Percentiles rank a stretch among this genome's conserved stretches.
Conservation (phyloP, 1,140 invertebrate genomes). For the Theocolax elegans region DNA sequence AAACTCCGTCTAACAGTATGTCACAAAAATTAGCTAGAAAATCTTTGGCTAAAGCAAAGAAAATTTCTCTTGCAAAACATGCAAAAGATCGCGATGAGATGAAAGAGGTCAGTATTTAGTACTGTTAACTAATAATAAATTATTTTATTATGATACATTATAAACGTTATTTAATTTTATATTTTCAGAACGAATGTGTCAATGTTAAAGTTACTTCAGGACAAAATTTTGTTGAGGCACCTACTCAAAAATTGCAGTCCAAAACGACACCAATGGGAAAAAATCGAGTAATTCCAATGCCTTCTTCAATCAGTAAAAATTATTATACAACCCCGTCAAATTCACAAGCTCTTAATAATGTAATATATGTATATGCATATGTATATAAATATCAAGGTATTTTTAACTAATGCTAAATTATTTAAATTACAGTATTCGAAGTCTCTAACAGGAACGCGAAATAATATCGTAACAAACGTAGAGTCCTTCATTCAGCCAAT, state of each 20-base stretch:
- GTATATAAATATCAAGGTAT: too few species aligned
- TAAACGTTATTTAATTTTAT: neutral
- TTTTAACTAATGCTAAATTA: conserved; percentile 14
- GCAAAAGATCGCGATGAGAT: conserved; percentile 50
- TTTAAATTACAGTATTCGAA: conserved; percentile 49
- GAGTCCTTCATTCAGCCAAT: conserved; percentile 56
- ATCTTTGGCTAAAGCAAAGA: conserved; percentile 59
- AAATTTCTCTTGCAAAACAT: conserved; percentile 55
- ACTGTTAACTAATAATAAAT: conserved; percentile 13
- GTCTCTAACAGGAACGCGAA: conserved; percentile 51
- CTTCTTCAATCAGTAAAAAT: conserved; percentile 52
- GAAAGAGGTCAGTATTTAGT: conserved; percentile 55
- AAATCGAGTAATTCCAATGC: conserved; percentile 49
- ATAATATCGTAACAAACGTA: conserved; percentile 53
- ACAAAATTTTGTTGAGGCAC: conserved; percentile 42
- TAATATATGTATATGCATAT: too few species aligned
- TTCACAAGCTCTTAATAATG: conserved; percentile 39
- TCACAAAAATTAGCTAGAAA: conserved; percentile 56
- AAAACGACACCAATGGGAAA: conserved; percentile 59
- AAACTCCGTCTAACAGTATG: conserved; percentile 32
- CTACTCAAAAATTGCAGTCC: conserved; percentile 37
- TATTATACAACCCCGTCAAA: conserved; percentile 53
- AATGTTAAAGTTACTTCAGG: conserved; percentile 4
- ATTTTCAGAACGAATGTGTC: conserved; percentile 31
- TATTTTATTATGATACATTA: conserved; percentile 6